Percentiles rank a stretch among this genome's conserved stretches.
Evolutionary conservation across 2,888 invertebrate genomes (phyloP).

Genomic region (Disparrhopalites patrizii): DNA sequence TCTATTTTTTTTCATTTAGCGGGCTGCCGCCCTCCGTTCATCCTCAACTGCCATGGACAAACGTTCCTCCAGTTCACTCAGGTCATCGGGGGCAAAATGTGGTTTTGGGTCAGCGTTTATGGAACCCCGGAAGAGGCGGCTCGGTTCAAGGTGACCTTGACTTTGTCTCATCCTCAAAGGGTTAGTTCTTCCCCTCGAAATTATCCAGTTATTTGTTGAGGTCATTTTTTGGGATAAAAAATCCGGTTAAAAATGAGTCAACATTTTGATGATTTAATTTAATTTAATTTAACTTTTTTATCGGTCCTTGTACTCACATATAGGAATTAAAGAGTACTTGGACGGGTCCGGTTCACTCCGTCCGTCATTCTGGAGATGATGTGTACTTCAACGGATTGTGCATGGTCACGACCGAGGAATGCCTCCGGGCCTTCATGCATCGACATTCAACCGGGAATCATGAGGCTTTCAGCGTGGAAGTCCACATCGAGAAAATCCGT

Average conservation of each 20-base stretch:
- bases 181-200: too few species aligned
- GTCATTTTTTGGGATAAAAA: too few species aligned
- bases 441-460: not conserved
- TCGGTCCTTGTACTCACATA: too few species aligned
- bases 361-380: slow-evolving; percentile 14
- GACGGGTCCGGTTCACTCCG: slow-evolving; percentile 13
- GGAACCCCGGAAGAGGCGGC: slow-evolving; percentile 12
- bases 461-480: not conserved
- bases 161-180: too few species aligned
- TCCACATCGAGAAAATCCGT: not conserved
- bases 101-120: slow-evolving; percentile 9
- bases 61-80: slow-evolving; percentile 1
- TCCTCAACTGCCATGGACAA: not conserved
- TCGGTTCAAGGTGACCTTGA: not conserved
- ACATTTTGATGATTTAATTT: too few species aligned
- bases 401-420: slow-evolving; percentile 20
- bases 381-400: slow-evolving; percentile 11
- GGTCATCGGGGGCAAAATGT: slow-evolving; percentile 9
- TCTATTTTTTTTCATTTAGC: too few species aligned
- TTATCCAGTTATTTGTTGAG: too few species aligned
- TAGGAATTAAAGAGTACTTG: not conserved
- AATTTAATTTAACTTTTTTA: too few species aligned
- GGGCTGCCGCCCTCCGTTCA: not conserved
- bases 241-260: too few species aligned
- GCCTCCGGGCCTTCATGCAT: not conserved